phyloP scores from a whole-genome alignment of 1,140 invertebrate species.

The Drosophila suzukii region DNA sequence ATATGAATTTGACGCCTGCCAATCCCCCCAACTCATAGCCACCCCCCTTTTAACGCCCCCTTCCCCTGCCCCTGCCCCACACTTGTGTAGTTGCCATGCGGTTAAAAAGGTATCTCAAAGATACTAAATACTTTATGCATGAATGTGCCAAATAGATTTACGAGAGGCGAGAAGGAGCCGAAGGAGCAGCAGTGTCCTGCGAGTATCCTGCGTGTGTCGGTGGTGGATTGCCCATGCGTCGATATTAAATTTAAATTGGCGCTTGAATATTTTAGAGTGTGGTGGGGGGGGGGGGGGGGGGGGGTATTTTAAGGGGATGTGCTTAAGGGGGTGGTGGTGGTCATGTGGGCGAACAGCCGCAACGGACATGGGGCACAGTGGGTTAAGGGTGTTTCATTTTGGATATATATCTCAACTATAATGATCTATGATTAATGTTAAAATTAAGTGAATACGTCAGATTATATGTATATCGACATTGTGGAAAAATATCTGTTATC shows the following conservation, averaged over 20 bases:
- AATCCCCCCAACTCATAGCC: conserved; percentile 6
- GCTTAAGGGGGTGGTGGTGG: neutral
- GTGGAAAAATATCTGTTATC: too few relatives aligned
- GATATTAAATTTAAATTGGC: conserved; percentile 83
- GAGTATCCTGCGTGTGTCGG: conserved; percentile 29
- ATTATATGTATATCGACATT: too few relatives aligned
- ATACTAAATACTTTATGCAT: conserved; percentile 83
- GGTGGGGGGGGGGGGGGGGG: neutral
- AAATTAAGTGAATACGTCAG: neutral
- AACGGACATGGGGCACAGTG: conserved; percentile 6
- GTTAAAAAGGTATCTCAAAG: conserved; percentile 83
- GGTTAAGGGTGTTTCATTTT: neutral
- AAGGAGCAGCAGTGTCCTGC: conserved; percentile 21
- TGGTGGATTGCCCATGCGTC: conserved; percentile 66
- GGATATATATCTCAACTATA: neutral
- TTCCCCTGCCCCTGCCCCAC: neutral
- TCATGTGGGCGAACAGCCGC: conserved; percentile 11
- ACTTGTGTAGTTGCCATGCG: conserved; percentile 74
- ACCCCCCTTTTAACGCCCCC: neutral
- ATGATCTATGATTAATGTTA: neutral
- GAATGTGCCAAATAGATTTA: conserved; percentile 83
- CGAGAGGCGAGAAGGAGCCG: conserved; percentile 43
- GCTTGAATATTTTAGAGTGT: conserved; percentile 73
- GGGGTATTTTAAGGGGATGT: neutral
- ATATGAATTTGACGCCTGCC: conserved; percentile 64